Evolutionary conservation across 2,113 vertebrate genomes (phyloP).

Genomic region (Herpetotheres cachinnans): DNA sequence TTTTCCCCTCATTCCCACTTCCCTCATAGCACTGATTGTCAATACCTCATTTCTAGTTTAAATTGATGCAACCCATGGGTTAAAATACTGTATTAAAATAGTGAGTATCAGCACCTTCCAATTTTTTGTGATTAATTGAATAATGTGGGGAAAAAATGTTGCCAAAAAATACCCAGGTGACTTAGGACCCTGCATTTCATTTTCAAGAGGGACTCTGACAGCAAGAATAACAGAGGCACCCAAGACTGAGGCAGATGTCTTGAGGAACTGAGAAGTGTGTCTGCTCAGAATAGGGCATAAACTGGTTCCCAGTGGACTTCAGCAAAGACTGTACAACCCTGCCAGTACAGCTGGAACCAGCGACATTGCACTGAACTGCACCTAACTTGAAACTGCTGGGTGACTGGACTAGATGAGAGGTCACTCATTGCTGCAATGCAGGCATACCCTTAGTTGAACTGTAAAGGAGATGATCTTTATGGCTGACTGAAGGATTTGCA

Average conservation of each 20-base stretch:
- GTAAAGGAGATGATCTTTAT: background rate
- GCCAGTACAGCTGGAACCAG: rapidly evolving
- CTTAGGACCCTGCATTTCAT: background rate
- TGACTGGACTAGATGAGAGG: background rate
- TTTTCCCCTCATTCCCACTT: background rate
- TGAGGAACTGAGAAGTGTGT: background rate
- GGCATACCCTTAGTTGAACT: background rate
- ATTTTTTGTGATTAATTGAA: background rate
- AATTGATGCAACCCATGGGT: background rate
- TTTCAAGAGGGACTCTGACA: background rate
- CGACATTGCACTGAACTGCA: background rate
- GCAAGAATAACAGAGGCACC: background rate
- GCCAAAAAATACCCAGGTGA: background rate
- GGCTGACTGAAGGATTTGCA: background rate
- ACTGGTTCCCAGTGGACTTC: background rate
- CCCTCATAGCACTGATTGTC: background rate
- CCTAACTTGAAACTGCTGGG: background rate
- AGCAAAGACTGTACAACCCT: background rate
- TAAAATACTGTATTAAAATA: background rate
- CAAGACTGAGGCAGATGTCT: background rate
- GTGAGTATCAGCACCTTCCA: background rate
- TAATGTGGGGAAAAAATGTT: background rate
- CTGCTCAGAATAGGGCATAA: background rate
- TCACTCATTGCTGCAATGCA: background rate
- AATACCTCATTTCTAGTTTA: background rate